Evolutionary conservation across 1,140 invertebrate genomes (phyloP).

Genomic region (Eciton burchellii): DNA sequence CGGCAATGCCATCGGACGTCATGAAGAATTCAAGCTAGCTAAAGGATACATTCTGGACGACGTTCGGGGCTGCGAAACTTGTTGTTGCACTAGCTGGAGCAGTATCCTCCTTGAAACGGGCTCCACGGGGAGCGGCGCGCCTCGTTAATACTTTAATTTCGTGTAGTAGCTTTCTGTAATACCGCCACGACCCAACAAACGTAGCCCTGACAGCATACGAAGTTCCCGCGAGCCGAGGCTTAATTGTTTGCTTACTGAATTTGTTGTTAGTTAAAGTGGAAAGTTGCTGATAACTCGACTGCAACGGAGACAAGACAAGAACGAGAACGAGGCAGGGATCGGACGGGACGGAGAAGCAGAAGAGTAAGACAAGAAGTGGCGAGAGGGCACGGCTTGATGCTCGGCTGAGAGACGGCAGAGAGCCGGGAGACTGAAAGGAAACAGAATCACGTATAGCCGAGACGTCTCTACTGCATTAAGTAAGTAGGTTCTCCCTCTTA

Average conservation of each 20-base stretch:
- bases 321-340: conserved; percentile 26
- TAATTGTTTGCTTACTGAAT: conserved; percentile 83
- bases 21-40: conserved; percentile 71
- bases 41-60: conserved; percentile 52
- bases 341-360: too few relatives aligned
- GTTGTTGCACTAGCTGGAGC: conserved; percentile 47
- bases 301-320: conserved; percentile 44
- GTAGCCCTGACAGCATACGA: conserved; percentile 55
- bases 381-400: too few relatives aligned
- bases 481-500: conserved; percentile 48
- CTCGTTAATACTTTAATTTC: conserved; percentile 75
- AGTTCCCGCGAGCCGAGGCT: conserved; percentile 76
- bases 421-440: conserved; percentile 5
- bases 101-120: conserved; percentile 59
- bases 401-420: not conserved
- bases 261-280: conserved; percentile 83
- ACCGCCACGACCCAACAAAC: conserved; percentile 52
- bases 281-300: conserved; percentile 82
- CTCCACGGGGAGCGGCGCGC: conserved; percentile 51
- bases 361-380: conserved; percentile 1
- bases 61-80: conserved; percentile 60
- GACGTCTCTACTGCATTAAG: conserved; percentile 43
- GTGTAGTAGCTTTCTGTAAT: conserved; percentile 55
- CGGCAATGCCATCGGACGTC: conserved; percentile 66
- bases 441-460: conserved; percentile 28